Percentiles rank a stretch among this genome's conserved stretches.
These are phyloP conservation scores for Dasyurus viverrinus DNA, from an alignment of 2,113 vertebrate genomes.

Conservation along the genomic window DNA sequence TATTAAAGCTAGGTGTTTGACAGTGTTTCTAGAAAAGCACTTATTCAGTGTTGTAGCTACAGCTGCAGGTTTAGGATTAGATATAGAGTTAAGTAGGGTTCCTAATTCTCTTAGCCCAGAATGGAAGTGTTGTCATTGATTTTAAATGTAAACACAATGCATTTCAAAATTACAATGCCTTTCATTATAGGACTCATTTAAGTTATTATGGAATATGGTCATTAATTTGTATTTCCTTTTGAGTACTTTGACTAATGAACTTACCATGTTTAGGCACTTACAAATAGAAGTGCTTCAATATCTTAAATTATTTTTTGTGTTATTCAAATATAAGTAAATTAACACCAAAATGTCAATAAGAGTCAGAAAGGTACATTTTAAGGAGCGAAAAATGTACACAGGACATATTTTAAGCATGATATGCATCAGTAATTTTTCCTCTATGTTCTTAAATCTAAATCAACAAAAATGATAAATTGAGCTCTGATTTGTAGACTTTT, in stretches of 20 bases:
- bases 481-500: neutral
- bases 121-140: neutral
- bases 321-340: neutral
- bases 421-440: neutral
- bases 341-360: neutral
- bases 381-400: neutral
- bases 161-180: neutral
- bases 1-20: neutral
- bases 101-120: neutral
- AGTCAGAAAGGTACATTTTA: neutral
- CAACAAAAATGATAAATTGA: neutral
- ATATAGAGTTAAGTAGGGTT: neutral
- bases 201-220: neutral
- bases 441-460: neutral
- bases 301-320: neutral
- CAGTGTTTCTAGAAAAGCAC: neutral
- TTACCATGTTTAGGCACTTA: neutral
- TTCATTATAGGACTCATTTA: neutral
- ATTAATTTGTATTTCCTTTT: neutral
- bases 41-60: neutral
- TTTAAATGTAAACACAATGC: neutral
- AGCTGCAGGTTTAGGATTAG: neutral
- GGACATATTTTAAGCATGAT: neutral
- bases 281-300: neutral
- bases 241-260: neutral